A percentile compares a stretch with the other conserved stretches of the same genome.
Evolutionary conservation across 2,797 vertebrate genomes (phyloP).

Genomic region (Scarus forsteni): DNA sequence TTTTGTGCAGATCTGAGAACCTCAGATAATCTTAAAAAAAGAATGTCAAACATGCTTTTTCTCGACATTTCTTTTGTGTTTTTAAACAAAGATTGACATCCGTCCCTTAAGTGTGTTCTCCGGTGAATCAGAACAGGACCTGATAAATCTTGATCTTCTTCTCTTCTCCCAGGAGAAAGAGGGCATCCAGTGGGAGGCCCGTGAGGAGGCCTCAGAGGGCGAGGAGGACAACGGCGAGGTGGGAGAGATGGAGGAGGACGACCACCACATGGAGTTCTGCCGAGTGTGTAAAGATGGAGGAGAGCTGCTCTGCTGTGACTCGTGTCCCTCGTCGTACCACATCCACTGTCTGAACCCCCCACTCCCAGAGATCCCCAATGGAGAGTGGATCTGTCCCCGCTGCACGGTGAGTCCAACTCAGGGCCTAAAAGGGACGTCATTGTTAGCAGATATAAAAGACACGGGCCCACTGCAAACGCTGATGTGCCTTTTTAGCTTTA

Average conservation of each 20-base stretch:
- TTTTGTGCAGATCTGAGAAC: too few relatives aligned
- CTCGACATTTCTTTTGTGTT: too few relatives aligned
- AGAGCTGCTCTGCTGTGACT: constrained; percentile 97
- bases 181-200: constrained; percentile 98
- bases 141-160: background rate
- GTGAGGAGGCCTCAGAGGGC: constrained; percentile 92
- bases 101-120: too few relatives aligned
- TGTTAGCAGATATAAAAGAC: too few relatives aligned
- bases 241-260: constrained; percentile 90
- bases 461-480: too few relatives aligned
- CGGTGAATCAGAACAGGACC: too few relatives aligned
- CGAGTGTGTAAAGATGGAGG: constrained; percentile 97
- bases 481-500: too few relatives aligned
- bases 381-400: constrained; percentile 98
- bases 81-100: too few relatives aligned
- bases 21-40: too few relatives aligned
- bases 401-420: constrained; percentile 89
- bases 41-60: too few relatives aligned
- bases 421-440: too few relatives aligned
- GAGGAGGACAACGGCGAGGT: constrained; percentile 87
- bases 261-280: constrained; percentile 99
- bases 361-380: constrained; percentile 96
- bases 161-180: constrained; percentile 91
- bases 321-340: constrained; percentile 97
- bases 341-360: constrained; percentile 98